Evolutionary conservation across 2,888 invertebrate genomes (phyloP), one percentile per base, ranked within the genome.

Genomic region (Hypercompe scribonia): DNA sequence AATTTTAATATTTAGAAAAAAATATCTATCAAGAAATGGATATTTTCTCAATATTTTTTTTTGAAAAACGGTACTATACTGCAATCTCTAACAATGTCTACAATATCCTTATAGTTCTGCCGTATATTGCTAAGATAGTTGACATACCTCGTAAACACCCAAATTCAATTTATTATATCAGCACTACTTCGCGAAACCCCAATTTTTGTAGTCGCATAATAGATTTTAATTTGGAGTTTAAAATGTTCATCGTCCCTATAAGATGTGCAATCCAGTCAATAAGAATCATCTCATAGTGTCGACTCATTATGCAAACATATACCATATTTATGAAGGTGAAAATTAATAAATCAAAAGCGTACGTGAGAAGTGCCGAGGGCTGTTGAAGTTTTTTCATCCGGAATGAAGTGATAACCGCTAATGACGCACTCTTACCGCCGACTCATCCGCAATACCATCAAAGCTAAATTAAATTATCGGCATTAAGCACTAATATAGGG

Each of bases 351-450:
- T 94, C 95, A 94, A 92, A 90, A 88, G 91, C 89, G 93, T 91
- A 94, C 93, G 92, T 93, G 92, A 93, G 94, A 90, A 88, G 81
- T 85, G 85, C 82, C 84, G 89, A 92, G 94, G 90, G 93, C 92
- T 93, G 95, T 95, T 95, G 94, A 95, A 94, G 93, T 92, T 95
- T 95, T 95, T 95, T 95, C 95, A 95, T 87, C 93, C 91, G 95
- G 95, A 95, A 95, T 95, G 95, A 93, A 95, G 95, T 95, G 95
- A 95, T 95, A 95, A 95, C 95, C 94, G 91, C 95, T 95, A 95
- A 95, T 95, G 95, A 94, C 94, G 87, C 86, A 86, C 91, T 88
- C 86, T 86, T 90, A 92, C 88, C 89, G 93, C 91, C 91, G 91
- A 93, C 94, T 95, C 95, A 95, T 93, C 92, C 88, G 79, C 77